Base-by-base conservation (phyloP, 2,797 vertebrate genomes). In the Girardinus metallicus region DNA sequence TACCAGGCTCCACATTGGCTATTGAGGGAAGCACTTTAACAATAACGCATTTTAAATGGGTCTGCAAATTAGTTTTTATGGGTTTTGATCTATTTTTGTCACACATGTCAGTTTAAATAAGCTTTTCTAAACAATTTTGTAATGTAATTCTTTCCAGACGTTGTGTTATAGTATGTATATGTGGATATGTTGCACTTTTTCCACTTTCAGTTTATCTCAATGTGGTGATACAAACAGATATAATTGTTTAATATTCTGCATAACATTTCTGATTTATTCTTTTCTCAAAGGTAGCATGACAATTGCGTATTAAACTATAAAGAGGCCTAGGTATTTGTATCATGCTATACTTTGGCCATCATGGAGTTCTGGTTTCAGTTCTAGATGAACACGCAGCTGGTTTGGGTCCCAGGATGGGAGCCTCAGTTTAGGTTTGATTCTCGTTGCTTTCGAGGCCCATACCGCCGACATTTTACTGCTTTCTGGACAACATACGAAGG, bases 381-480 rank as follows among this genome's bases (percentile, higher is more conserved):
- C 8, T 26, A 23, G 16, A 74, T 13, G 13, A 31, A 34, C 29
- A 1, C n/a, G 29, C 43, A 34, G 29, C 16, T 36, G 26, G 7
- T 68, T 44, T 23, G 39, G 60, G 9, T 64, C 36, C 47, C 11
- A 39, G 71, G 66, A 77, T 44, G 75, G 77, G 49, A 74, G 16
- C 55, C 75, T 5, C 36, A 11, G 75, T 80, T 44, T 15, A 55
- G 75, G 49, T 26, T 12, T 70, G 86, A 93, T 82, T 85, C 81
- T 86, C 86, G 76, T 83, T 88, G 81, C 86, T 88, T 76, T 84
- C 57, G 53, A 83, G 95, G 94, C 95, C 95, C 93, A 0, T 86
- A 94, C 92, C 95, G 96, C 93, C 94, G 91, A 94, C 87, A 85
- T 91, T 85, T 84, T 80, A 31, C 21, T 66, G 73, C 80, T 82